Conservation (phyloP, 2,113 vertebrate species). For the Microcebus ravelobensis region DNA sequence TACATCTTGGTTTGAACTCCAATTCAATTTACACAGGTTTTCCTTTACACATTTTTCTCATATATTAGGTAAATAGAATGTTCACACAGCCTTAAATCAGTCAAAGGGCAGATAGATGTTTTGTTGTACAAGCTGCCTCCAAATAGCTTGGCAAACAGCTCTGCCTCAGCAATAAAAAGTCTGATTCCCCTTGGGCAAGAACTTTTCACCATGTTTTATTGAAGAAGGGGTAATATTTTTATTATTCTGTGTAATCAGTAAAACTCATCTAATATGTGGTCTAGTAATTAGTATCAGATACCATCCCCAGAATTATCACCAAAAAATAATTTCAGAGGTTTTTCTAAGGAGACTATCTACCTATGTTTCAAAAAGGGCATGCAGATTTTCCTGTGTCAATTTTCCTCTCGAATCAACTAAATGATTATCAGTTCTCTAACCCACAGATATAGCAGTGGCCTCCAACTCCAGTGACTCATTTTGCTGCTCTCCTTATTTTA, state of each 20-base stretch:
- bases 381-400: neutral
- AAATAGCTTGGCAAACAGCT: slow-evolving; percentile 47
- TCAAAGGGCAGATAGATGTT: slow-evolving; percentile 64
- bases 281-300: slow-evolving; percentile 5
- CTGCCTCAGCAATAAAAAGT: neutral
- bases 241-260: slow-evolving; percentile 17
- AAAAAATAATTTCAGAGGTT: neutral
- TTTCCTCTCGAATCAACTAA: slow-evolving; percentile 16
- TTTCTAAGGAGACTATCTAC: neutral
- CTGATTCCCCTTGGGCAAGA: slow-evolving; percentile 28
- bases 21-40: slow-evolving; percentile 61
- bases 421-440: neutral
- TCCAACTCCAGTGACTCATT: neutral
- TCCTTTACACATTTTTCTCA: slow-evolving; percentile 65
- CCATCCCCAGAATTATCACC: neutral
- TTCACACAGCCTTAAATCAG: slow-evolving; percentile 59
- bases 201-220: neutral
- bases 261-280: neutral
- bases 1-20: slow-evolving; percentile 50
- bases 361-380: neutral
- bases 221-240: slow-evolving; percentile 8
- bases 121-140: slow-evolving; percentile 27
- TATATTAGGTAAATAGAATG: slow-evolving; percentile 72
- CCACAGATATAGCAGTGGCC: neutral
- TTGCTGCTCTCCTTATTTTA: neutral